Evolutionary conservation across 1,140 invertebrate genomes (phyloP).

Genomic region (Drosophila bocki): DNA sequence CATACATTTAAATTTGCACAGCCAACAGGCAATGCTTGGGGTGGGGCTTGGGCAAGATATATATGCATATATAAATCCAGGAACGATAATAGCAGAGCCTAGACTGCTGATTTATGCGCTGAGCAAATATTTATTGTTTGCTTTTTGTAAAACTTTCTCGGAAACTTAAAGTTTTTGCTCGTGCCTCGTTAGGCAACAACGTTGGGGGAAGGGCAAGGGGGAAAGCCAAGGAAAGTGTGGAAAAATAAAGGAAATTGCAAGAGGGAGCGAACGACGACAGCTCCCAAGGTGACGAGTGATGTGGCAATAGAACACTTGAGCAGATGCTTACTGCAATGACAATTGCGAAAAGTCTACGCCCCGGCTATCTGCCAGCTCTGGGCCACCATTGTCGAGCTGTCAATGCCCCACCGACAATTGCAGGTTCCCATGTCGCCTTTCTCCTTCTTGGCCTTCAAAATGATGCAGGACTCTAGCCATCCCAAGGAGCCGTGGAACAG

Average conservation of each 20-base stretch:
- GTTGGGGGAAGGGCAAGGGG: neutral
- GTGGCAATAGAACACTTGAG: conserved; percentile 29
- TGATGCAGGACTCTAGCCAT: conserved; percentile 6
- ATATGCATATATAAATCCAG: conserved; percentile 38
- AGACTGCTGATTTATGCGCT: conserved; percentile 73
- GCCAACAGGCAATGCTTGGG: conserved; percentile 62
- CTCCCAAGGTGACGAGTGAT: conserved; percentile 23
- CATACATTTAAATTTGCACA: conserved; percentile 76
- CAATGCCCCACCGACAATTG: conserved; percentile 66
- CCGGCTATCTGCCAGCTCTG: conserved; percentile 23
- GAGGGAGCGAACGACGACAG: neutral
- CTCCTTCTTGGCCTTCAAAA: conserved; percentile 7
- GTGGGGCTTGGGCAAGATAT: conserved; percentile 24
- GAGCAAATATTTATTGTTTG: conserved; percentile 68
- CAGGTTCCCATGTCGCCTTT: conserved; percentile 18
- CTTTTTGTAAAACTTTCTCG: conserved; percentile 40
- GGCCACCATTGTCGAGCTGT: conserved; percentile 68
- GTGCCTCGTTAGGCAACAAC: conserved; percentile 39
- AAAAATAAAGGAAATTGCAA: conserved; percentile 12
- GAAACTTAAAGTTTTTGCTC: conserved; percentile 36
- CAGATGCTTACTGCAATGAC: conserved; percentile 70
- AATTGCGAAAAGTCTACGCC: conserved; percentile 57
- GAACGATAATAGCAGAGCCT: conserved; percentile 65
- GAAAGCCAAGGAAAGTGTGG: conserved; percentile 1
- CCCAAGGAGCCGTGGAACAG: neutral